Percentiles rank a stretch among this genome's conserved stretches.
phyloP scores from a whole-genome alignment of 2,113 vertebrate species.

The Actenoides lindsayi region DNA sequence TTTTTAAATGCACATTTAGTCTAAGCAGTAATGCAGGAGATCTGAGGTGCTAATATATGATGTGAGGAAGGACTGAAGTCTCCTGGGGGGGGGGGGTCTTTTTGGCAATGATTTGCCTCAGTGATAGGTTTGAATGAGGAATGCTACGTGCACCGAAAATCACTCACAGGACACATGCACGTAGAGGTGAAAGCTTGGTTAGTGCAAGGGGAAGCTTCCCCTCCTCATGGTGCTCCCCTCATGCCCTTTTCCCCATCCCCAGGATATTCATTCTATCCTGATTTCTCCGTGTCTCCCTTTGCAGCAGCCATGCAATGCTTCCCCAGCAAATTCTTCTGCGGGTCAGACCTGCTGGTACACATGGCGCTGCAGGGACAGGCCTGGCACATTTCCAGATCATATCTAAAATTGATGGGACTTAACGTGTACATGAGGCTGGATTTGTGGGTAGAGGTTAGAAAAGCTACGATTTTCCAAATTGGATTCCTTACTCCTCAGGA shows the following conservation, averaged over 20 bases:
- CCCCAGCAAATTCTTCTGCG: background rate
- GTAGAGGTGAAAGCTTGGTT: background rate
- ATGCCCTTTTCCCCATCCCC: background rate
- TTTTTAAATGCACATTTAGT: slow-evolving; percentile 69
- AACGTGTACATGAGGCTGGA: background rate
- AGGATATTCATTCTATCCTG: rapidly evolving
- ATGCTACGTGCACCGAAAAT: slow-evolving; percentile 11
- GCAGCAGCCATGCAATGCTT: background rate
- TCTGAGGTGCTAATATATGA: slow-evolving; percentile 70
- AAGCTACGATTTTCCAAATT: background rate
- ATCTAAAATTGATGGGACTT: background rate
- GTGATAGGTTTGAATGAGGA: slow-evolving; percentile 50
- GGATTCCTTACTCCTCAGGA: slow-evolving; percentile 37
- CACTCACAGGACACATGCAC: slow-evolving; percentile 14
- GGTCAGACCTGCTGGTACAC: slow-evolving; percentile 19
- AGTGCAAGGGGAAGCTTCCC: background rate
- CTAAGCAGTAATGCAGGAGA: slow-evolving; percentile 67
- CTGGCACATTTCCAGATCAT: slow-evolving; percentile 16
- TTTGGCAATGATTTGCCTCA: slow-evolving; percentile 55
- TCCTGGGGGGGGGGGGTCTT: slow-evolving; percentile 35
- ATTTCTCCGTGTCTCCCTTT: background rate
- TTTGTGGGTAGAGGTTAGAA: slow-evolving; percentile 9
- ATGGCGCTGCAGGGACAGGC: background rate
- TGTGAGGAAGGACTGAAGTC: slow-evolving; percentile 69
- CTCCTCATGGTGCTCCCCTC: background rate